phyloP scores from a whole-genome alignment of 2,888 invertebrate genomes.

The Trissolcus japonicus region DNA sequence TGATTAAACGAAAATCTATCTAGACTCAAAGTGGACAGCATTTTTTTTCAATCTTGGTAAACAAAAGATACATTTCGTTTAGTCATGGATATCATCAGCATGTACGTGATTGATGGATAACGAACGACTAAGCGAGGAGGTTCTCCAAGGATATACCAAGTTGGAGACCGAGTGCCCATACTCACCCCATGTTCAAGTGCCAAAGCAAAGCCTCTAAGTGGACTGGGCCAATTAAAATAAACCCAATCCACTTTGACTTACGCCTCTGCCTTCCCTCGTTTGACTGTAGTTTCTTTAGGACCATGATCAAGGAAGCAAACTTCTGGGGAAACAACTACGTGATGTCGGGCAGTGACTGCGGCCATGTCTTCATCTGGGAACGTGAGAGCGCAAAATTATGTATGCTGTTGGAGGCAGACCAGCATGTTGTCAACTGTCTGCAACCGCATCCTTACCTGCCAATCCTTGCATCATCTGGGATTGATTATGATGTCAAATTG shows the following conservation, averaged over 20 bases:
- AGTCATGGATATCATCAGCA: slow-evolving; percentile 19
- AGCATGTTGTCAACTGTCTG: slow-evolving; percentile 89
- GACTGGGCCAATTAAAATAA: slow-evolving; percentile 71
- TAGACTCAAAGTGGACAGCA: no score
- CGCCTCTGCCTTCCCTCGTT: slow-evolving; percentile 67
- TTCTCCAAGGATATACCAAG: slow-evolving; percentile 38
- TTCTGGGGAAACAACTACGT: slow-evolving; percentile 90
- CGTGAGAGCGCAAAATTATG: slow-evolving; percentile 83
- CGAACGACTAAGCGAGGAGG: slow-evolving; percentile 41
- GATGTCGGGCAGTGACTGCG: slow-evolving; percentile 93
- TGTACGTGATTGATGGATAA: slow-evolving; percentile 45
- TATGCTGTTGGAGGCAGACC: slow-evolving; percentile 87
- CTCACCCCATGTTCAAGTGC: slow-evolving; percentile 60
- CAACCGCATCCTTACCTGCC: slow-evolving; percentile 89
- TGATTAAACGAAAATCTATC: no score
- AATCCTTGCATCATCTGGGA: slow-evolving; percentile 89
- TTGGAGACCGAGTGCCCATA: slow-evolving; percentile 58
- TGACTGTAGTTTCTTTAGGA: slow-evolving; percentile 79
- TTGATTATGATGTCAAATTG: slow-evolving; percentile 90
- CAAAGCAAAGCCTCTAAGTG: slow-evolving; percentile 73
- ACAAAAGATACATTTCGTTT: slow-evolving; percentile 14
- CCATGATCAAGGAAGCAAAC: slow-evolving; percentile 90
- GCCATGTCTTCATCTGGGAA: slow-evolving; percentile 91
- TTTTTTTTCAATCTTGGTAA: not conserved
- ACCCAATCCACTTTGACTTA: slow-evolving; percentile 63